Percentiles rank a stretch among this genome's conserved stretches.
phyloP scores from a whole-genome alignment of 37 sponge, comb jelly and placozoan genomes.

The Chondrosia reniformis region DNA sequence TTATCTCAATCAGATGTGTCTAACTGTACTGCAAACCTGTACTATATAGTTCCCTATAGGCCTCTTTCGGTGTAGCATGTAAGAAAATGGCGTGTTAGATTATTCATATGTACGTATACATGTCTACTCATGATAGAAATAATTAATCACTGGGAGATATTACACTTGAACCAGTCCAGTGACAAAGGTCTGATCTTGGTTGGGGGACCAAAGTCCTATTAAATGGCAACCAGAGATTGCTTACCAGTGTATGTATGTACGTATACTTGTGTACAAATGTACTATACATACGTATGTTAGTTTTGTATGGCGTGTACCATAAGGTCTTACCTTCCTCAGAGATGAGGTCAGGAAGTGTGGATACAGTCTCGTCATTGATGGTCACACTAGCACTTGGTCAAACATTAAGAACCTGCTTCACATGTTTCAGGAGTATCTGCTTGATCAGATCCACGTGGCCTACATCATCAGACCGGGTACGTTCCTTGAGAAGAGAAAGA shows the following conservation, averaged over 20 bases:
- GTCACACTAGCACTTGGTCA: constrained; percentile 53
- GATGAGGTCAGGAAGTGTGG: constrained; percentile 73
- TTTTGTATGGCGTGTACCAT: not conserved
- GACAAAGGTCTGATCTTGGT: too few relatives aligned
- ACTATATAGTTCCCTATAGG: too few relatives aligned
- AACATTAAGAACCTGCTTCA: constrained; percentile 59
- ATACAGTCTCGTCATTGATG: constrained; percentile 65
- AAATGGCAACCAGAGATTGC: too few relatives aligned
- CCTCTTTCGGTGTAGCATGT: too few relatives aligned
- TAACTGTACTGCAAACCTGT: too few relatives aligned
- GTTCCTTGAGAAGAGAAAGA: constrained; percentile 63
- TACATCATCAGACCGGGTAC: constrained; percentile 64
- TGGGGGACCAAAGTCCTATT: too few relatives aligned
- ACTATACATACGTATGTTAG: not conserved
- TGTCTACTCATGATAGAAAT: too few relatives aligned
- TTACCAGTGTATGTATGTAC: not conserved
- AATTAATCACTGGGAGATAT: too few relatives aligned
- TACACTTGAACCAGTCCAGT: too few relatives aligned
- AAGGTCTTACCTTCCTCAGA: not conserved
- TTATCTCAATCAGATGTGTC: too few relatives aligned
- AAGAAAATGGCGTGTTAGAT: too few relatives aligned
- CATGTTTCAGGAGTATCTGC: constrained; percentile 67
- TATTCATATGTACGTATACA: too few relatives aligned
- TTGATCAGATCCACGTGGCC: constrained; percentile 60
- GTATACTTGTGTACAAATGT: not conserved